Evolutionary conservation across 2,113 vertebrate genomes (phyloP).

Genomic region (Tragelaphus imberbis): DNA sequence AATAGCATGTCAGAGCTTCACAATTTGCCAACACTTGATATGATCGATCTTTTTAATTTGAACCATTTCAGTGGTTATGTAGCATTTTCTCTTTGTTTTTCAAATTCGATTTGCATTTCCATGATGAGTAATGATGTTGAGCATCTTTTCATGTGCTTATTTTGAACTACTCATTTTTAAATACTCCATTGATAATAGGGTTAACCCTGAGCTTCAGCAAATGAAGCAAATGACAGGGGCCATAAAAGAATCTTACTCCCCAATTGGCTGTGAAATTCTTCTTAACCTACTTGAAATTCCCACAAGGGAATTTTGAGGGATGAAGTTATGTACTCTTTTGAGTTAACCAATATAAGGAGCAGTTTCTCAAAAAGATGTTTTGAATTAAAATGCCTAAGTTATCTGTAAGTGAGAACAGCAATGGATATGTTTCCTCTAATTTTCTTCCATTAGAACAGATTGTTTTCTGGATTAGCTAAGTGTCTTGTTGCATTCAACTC

Average conservation of each 20-base stretch:
- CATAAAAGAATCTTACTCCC: background rate
- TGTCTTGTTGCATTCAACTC: background rate
- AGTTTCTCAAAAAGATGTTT: background rate
- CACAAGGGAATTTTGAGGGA: background rate
- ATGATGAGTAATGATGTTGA: background rate
- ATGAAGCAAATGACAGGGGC: background rate
- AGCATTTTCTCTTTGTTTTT: background rate
- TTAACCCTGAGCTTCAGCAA: background rate
- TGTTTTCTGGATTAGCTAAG: background rate
- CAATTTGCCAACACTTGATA: background rate
- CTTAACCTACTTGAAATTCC: background rate
- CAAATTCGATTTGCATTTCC: background rate
- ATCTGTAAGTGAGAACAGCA: background rate
- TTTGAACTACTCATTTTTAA: background rate
- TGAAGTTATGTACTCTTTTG: background rate
- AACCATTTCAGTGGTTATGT: background rate
- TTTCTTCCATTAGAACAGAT: background rate
- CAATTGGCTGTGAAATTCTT: background rate
- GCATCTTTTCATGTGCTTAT: slow-evolving; percentile 19
- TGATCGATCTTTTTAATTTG: background rate
- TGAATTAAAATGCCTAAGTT: background rate
- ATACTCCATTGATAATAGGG: background rate
- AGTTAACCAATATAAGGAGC: background rate
- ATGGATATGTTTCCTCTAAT: background rate
- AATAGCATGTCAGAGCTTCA: background rate